Conservation (phyloP, 2,797 vertebrate species). For the Thalassophryne amazonica region DNA sequence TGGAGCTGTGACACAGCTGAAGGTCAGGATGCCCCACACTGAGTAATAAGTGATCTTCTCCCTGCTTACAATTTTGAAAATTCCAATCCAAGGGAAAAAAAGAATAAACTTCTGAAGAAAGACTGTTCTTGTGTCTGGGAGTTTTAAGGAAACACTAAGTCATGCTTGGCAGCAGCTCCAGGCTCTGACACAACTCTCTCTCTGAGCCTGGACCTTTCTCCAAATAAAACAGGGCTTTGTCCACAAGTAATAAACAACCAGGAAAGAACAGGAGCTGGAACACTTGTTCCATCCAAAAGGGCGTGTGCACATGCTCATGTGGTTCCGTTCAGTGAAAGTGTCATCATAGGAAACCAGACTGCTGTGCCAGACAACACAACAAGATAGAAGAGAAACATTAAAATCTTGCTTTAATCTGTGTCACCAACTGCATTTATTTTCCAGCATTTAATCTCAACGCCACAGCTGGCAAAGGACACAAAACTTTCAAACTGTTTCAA, state of each 20-base stretch:
- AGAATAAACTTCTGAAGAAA: slow-evolving; percentile 6
- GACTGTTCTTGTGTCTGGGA: slow-evolving; percentile 20
- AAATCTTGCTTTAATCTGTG: background rate
- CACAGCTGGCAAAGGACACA: too few relatives aligned
- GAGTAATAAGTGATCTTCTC: too few relatives aligned
- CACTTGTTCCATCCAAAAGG: slow-evolving; percentile 40
- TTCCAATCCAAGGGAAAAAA: too few relatives aligned
- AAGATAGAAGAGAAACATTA: background rate
- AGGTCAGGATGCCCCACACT: too few relatives aligned
- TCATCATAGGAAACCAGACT: slow-evolving; percentile 61
- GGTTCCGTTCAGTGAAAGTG: slow-evolving; percentile 52
- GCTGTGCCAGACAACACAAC: slow-evolving; percentile 16
- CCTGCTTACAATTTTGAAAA: too few relatives aligned
- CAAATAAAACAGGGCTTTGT: slow-evolving; percentile 66
- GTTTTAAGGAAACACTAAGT: slow-evolving; percentile 48
- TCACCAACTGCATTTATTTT: too few relatives aligned
- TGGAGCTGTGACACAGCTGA: too few relatives aligned
- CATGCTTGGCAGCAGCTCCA: slow-evolving; percentile 51
- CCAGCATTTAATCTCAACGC: too few relatives aligned
- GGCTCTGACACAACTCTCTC: slow-evolving; percentile 59
- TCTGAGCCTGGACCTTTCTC: slow-evolving; percentile 54
- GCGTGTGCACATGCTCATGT: slow-evolving; percentile 11
- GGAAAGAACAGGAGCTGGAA: slow-evolving; percentile 62
- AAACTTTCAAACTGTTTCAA: too few relatives aligned
- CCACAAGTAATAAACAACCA: slow-evolving; percentile 61